Percentiles rank a stretch among this genome's conserved stretches.
phyloP scores from a whole-genome alignment of 2,113 vertebrate genomes.

The Perca flavescens region DNA sequence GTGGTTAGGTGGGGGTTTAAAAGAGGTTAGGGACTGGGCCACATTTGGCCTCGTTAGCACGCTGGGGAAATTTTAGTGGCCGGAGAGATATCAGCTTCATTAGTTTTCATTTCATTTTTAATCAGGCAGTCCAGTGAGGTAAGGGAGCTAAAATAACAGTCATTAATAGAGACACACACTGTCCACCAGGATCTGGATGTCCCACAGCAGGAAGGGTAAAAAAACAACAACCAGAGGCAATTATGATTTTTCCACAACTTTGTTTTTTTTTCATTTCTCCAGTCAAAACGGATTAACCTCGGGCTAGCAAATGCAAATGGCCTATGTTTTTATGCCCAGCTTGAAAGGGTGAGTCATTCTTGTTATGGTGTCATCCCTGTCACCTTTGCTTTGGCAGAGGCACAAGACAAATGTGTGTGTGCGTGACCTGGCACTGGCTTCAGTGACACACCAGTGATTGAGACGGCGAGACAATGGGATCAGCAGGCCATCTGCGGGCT shows the following conservation, averaged over 20 bases:
- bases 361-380: conserved; percentile 70
- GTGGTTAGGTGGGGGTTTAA: not conserved
- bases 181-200: conserved; percentile 55
- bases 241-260: not conserved
- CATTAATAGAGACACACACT: conserved; percentile 72
- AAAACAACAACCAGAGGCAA: conserved; percentile 25
- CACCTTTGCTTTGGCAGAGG: conserved; percentile 62
- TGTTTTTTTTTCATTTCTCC: conserved; percentile 14
- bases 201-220: conserved; percentile 19
- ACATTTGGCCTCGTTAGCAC: conserved; percentile 53
- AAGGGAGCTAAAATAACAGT: conserved; percentile 67
- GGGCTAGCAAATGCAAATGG: conserved; percentile 40
- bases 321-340: conserved; percentile 45
- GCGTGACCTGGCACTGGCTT: conserved; percentile 51
- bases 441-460: conserved; percentile 13
- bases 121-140: conserved; percentile 70
- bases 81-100: conserved; percentile 67
- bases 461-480: conserved; percentile 59
- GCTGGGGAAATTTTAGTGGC: conserved; percentile 60
- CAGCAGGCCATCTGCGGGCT: conserved; percentile 28
- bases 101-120: conserved; percentile 75
- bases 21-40: conserved; percentile 12
- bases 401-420: conserved; percentile 62
- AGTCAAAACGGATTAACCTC: conserved; percentile 57
- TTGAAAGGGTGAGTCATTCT: conserved; percentile 62